Base-by-base conservation (phyloP, 2,113 vertebrate genomes). In the Labrus mixtus region DNA sequence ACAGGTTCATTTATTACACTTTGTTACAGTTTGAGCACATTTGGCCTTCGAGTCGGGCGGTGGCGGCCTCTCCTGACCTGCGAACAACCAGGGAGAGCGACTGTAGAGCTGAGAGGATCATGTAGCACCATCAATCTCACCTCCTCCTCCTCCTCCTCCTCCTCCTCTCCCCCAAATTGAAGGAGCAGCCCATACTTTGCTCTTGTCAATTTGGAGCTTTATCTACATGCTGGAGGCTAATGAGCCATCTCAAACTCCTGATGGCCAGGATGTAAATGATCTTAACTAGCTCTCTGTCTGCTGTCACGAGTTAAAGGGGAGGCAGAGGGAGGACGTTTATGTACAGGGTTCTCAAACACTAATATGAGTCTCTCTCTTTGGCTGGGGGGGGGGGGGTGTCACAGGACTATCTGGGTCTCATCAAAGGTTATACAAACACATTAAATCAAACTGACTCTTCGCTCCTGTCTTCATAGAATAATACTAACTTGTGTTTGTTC, bases 1-100 rank as follows among this genome's bases (percentile, higher is more conserved):
- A 97, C 96, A 95, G 92, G 91, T 93, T 93, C 96, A 97, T 98
- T 96, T 96, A 97, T 97, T 96, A 97, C 93, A 84, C 87, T 90
- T 93, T 89, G 92, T 95, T 96, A 95, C 94, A 95, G 95, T 95
- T 94, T 92, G 93, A 93, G 94, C 93, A 91, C 50, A 79, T 89
- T 94, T 90, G 85, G 50, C 29, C 90, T 91, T 91, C 95, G 87
- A 93, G 88, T 12, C 9, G 20, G 51, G 20, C 10, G n/a, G 39
- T 12, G 53, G 69, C 19, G 82, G 92, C 94, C 92, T 81, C 92
- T 93, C 93, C 94, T 57, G 68, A 60, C 29, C 48, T 0, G 56
- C 36, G 4, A 59, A 57, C 68, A 45, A 45, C 48, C 71, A 55
- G 62, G 33, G 33, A 59, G 54, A 12, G 39, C 20, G 20, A 22